Conservation (phyloP, 2,797 vertebrate species). For the Pangasius macronema region DNA sequence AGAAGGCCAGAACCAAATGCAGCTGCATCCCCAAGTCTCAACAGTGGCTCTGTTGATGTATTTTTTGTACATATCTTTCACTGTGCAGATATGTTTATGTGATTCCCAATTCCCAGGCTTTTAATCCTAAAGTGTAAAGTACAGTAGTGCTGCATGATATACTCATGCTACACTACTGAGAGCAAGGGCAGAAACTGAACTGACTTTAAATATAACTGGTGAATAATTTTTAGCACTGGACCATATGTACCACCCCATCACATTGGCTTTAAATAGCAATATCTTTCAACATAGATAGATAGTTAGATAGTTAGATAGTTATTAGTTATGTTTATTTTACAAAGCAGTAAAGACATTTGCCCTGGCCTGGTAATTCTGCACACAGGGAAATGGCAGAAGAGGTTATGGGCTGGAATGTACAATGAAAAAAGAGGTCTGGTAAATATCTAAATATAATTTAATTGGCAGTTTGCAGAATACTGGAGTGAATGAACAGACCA, state of each 20-base stretch:
- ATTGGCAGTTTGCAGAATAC: background rate
- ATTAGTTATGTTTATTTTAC: background rate
- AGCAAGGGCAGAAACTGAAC: background rate
- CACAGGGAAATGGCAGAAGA: background rate
- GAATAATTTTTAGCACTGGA: background rate
- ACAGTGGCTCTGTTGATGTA: no score
- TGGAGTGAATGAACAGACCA: slow-evolving; percentile 13
- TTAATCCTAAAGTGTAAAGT: background rate
- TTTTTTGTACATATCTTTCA: background rate
- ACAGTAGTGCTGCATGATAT: background rate
- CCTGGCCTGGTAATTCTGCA: background rate
- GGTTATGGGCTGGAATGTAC: background rate
- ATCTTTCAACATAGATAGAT: background rate
- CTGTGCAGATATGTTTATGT: background rate
- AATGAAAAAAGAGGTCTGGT: slow-evolving; percentile 13
- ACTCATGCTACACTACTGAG: background rate
- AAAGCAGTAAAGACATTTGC: background rate
- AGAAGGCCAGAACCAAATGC: background rate
- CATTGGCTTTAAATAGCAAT: background rate
- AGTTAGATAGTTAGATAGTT: background rate
- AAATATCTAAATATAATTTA: background rate
- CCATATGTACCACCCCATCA: background rate
- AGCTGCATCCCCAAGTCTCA: background rate
- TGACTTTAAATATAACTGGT: background rate
- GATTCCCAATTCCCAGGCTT: background rate